Base-by-base conservation (phyloP, 2,113 vertebrate species). In the Propithecus coquereli region DNA sequence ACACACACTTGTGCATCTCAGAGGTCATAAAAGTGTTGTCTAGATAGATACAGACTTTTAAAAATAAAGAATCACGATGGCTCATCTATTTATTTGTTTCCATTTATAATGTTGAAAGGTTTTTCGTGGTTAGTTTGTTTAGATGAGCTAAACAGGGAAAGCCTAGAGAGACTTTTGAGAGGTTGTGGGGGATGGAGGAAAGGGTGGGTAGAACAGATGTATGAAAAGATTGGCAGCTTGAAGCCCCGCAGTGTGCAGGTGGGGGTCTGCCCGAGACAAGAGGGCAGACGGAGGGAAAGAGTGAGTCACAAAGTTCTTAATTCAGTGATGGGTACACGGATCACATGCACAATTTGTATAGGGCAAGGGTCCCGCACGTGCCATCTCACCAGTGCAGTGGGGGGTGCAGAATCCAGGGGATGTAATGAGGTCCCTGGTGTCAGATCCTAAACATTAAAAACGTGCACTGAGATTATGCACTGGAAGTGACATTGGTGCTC, bases 361-460 rank as follows among this genome's bases (percentile, higher is more conserved):
- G 0, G 34, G 25, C 13, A 20, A 8, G 11, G 10, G 23, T 57
- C 45, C 25, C 47, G 1, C 3, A 18, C 4, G 1, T 37, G 20
- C 25, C n/a, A 7, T 30, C 3, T 40, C 22, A 76, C 13, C 18
- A 11, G 12, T 10, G 7, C 63, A 12, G 23, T 27, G 23, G 3
- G 59, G 13, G 3, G 37, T 8, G 32, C 0, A 27, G 32, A 37
- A 0, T 37, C 1, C 2, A n/a, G 23, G 47, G 70, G 40, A 27
- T 17, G 30, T 13, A 43, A 40, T 22, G 47, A 40, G 1, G 37
- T 37, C 23, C 43, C 43, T 52, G 47, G 59, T 57, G 50, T 61
- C 14, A 22, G 66, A 30, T 25, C 34, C 61, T 52, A 91, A 77
- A 71, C 32, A 43, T 30, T 9, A 57, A 30, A n/a, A 65, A 87